phyloP scores from a whole-genome alignment of 2,113 vertebrate genomes.

The Sceloporus undulatus region DNA sequence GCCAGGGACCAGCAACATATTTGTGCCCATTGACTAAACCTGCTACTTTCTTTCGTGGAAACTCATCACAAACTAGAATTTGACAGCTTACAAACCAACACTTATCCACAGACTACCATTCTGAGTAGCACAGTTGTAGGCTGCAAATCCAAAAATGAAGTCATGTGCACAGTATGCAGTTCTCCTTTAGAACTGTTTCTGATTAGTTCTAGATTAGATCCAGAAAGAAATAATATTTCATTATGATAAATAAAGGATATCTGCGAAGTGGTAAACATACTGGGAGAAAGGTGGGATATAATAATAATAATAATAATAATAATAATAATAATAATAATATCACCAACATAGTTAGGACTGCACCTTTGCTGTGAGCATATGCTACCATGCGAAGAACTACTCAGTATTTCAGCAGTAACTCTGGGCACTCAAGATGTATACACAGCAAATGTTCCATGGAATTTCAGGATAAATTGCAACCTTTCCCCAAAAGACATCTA shows the following conservation, averaged over 20 bases:
- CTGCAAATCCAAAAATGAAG: neutral
- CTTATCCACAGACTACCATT: no score
- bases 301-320: neutral
- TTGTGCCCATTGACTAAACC: no score
- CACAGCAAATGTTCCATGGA: neutral
- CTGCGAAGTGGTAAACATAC: neutral
- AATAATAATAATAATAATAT: neutral
- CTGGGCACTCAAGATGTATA: neutral
- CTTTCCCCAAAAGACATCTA: neutral
- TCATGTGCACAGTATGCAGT: neutral
- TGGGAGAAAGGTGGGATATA: no score
- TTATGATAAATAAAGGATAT: no score
- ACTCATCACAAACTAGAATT: no score
- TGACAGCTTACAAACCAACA: no score
- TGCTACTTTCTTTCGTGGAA: no score
- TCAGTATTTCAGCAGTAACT: constrained; percentile 8
- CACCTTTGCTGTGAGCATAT: neutral
- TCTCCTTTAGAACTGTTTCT: neutral
- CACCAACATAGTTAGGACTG: neutral
- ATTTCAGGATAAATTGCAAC: neutral
- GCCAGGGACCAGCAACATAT: no score
- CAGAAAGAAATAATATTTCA: neutral
- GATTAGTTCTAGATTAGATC: neutral
- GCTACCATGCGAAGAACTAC: neutral
- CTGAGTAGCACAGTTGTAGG: neutral